Percentiles rank a stretch among this genome's conserved stretches.
Evolutionary conservation across 1,140 invertebrate genomes (phyloP).

Genomic region (Chionoecetes opilio): DNA sequence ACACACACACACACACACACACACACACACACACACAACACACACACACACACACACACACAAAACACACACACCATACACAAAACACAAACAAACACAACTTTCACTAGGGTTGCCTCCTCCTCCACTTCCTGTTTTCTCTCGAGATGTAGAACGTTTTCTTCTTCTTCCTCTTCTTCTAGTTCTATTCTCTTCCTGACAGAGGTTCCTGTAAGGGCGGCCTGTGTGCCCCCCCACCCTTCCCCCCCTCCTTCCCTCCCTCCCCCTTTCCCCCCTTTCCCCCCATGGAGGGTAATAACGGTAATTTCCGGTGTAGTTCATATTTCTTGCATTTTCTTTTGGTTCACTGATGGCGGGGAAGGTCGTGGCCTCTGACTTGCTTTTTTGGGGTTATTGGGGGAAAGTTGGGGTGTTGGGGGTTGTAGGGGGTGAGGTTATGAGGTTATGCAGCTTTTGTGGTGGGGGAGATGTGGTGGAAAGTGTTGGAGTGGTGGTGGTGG

Average conservation of each 20-base stretch:
- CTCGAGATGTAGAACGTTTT: slow-evolving; percentile 19
- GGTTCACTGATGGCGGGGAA: neutral
- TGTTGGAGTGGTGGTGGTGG: neutral
- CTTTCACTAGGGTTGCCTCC: neutral
- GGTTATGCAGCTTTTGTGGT: too few species aligned
- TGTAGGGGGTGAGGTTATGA: neutral
- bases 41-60: too few species aligned
- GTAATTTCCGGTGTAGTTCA: slow-evolving; percentile 28
- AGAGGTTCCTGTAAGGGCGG: too few species aligned
- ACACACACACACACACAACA: slow-evolving; percentile 11
- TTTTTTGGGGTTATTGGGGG: too few species aligned
- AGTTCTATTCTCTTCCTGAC: neutral
- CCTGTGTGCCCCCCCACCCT: too few species aligned
- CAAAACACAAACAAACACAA: neutral
- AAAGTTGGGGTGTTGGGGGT: neutral
- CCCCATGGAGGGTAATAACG: neutral
- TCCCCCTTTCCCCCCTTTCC: neutral
- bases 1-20: slow-evolving; percentile 15
- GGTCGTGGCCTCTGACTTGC: neutral
- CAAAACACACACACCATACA: too few species aligned
- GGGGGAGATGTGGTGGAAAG: too few species aligned
- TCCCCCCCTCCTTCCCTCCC: neutral
- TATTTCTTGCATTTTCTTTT: slow-evolving; percentile 6
- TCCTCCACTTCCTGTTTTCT: slow-evolving; percentile 10
- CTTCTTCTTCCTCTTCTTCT: neutral